Evolutionary conservation across 2,113 vertebrate genomes (phyloP).

Genomic region (Spheniscus mendiculus): DNA sequence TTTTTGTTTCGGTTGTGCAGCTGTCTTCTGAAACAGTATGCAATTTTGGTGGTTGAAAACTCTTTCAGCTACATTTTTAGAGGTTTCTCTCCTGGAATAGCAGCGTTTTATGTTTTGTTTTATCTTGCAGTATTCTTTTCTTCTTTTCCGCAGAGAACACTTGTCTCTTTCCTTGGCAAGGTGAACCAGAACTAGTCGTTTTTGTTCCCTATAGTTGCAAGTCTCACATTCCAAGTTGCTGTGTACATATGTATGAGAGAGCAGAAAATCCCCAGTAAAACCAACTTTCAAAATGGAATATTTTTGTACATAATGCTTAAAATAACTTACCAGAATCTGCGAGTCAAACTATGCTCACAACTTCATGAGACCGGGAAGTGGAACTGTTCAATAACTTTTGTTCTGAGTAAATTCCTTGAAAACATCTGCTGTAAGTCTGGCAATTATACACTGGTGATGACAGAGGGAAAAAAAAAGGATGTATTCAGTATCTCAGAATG

Average conservation of each 20-base stretch:
- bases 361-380: background rate
- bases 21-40: background rate
- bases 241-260: background rate
- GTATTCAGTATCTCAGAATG: background rate
- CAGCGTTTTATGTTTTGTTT: background rate
- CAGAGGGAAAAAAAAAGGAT: accelerated
- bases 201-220: background rate
- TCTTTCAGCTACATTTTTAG: background rate
- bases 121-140: background rate
- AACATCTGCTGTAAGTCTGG: background rate
- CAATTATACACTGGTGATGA: background rate
- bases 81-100: background rate
- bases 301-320: background rate
- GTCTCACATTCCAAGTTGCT: background rate
- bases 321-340: background rate
- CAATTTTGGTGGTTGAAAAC: background rate
- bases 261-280: background rate
- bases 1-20: background rate
- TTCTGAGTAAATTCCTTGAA: background rate
- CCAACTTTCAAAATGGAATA: background rate
- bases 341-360: background rate
- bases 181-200: background rate
- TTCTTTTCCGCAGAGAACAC: background rate
- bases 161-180: background rate
- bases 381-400: background rate